Percentiles rank a stretch among this genome's conserved stretches.
These are phyloP conservation scores for Phalacrocorax brasilianus DNA, from an alignment of 2,113 vertebrate species.

Conservation along the genomic window DNA sequence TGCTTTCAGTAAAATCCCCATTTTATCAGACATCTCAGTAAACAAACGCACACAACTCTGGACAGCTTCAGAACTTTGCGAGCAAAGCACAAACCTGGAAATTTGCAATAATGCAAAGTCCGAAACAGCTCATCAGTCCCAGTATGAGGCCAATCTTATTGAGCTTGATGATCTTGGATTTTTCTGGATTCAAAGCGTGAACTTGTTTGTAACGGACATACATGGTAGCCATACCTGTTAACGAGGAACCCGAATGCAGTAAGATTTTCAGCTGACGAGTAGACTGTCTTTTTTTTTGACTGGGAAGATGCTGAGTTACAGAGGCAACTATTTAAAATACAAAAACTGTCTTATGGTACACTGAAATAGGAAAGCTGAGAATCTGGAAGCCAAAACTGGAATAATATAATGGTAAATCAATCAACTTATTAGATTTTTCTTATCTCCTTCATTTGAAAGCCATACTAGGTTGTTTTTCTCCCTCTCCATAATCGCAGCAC, in stretches of 20 bases:
- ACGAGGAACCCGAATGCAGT: neutral
- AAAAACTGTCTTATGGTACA: neutral
- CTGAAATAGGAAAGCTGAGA: neutral
- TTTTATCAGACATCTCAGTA: neutral
- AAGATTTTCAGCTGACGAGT: neutral
- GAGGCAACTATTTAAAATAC: neutral
- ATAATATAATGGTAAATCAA: neutral
- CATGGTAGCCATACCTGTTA: constrained; percentile 84
- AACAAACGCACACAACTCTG: neutral
- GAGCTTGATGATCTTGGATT: constrained; percentile 63
- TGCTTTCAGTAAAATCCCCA: neutral
- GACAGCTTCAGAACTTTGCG: neutral
- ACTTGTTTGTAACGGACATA: constrained; percentile 92
- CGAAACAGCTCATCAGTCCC: constrained; percentile 85
- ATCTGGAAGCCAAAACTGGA: neutral
- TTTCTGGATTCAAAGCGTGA: constrained; percentile 72
- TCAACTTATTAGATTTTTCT: neutral
- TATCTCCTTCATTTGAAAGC: neutral
- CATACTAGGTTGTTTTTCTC: neutral
- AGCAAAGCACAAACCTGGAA: constrained; percentile 82
- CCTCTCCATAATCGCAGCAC: neutral
- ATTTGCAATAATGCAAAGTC: constrained; percentile 89
- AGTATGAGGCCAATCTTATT: constrained; percentile 80
- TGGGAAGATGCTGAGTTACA: neutral
- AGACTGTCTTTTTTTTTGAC: neutral